Evolutionary conservation across 2,888 invertebrate species (phyloP), one percentile per base, ranked within the genome.

Genomic region (Drosophila anomelani): DNA sequence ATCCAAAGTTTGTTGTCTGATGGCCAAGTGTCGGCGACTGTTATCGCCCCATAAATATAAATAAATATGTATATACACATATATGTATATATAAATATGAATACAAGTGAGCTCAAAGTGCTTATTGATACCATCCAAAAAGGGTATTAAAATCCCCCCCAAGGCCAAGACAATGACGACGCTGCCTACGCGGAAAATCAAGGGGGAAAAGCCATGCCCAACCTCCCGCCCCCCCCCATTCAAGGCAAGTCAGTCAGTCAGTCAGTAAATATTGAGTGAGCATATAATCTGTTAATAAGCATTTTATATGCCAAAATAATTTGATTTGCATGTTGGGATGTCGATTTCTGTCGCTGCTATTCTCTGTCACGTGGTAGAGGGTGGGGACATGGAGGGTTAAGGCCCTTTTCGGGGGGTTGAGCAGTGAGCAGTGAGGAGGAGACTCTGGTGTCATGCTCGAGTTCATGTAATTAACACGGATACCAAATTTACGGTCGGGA

Each of bases 271-370:
- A 70, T 70, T 70, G 73, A 70, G 44, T 72, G 73, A 62, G 73
- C 53, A 61, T 61, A 72, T 85, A 72, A 80, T 79, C 75, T 58
- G 32, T 64, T 62, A 75, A 75, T 73, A 77, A 87, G 85, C 70
- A 67, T 79, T 81, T 81, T 69, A 81, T 87, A 78, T 80, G 75
- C 66, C 80, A 72, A 80, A 75, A 85, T 82, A 82, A 87, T 87
- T 87, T 73, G 83, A 82, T 82, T 87, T 82, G 78, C 77, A 82
- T 82, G 77, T 51, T 57, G 68, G 73, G 56, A 61, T 51, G 46
- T 78, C 64, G 46, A 74, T 67, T 67, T 75, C 62, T 61, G 64
- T 59, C 69, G 38, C 63, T 5, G 4, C 51, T 46, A 64, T 75
- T 56, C 54, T 34, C 41, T 41, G 49, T 26, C 57, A 47, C 62